These are phyloP conservation scores for Aplysina aerophoba DNA, from an alignment of 37 sponge, comb jelly and placozoan species.

Conservation along the genomic window DNA sequence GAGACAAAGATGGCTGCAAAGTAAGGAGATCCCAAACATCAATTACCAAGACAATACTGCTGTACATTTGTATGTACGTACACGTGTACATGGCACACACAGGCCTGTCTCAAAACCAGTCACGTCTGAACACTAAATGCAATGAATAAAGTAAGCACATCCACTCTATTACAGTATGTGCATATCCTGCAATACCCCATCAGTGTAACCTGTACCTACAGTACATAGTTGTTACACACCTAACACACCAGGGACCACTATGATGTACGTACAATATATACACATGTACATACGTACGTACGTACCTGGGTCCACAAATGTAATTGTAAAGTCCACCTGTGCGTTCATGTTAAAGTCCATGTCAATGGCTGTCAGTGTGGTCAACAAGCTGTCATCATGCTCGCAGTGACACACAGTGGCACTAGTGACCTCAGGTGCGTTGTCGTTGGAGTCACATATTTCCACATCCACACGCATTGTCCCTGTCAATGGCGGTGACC, in stretches of 20 bases:
- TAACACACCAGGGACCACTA: background rate
- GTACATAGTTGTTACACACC: no score
- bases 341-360: conserved; percentile 48
- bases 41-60: background rate
- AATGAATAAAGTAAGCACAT: no score
- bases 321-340: conserved; percentile 31
- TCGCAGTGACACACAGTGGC: background rate
- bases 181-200: no score
- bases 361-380: conserved; percentile 47
- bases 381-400: background rate
- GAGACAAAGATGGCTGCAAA: no score
- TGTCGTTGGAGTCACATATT: conserved; percentile 33
- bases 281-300: background rate
- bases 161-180: no score
- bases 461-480: conserved; percentile 16
- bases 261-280: no score
- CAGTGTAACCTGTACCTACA: no score
- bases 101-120: no score
- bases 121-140: no score
- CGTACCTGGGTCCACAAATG: conserved; percentile 1
- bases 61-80: background rate
- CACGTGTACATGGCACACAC: background rate
- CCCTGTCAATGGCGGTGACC: background rate
- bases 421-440: background rate
- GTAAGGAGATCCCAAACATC: background rate